phyloP scores from a whole-genome alignment of 1,140 invertebrate genomes.

The Drosophila kohkoa region DNA sequence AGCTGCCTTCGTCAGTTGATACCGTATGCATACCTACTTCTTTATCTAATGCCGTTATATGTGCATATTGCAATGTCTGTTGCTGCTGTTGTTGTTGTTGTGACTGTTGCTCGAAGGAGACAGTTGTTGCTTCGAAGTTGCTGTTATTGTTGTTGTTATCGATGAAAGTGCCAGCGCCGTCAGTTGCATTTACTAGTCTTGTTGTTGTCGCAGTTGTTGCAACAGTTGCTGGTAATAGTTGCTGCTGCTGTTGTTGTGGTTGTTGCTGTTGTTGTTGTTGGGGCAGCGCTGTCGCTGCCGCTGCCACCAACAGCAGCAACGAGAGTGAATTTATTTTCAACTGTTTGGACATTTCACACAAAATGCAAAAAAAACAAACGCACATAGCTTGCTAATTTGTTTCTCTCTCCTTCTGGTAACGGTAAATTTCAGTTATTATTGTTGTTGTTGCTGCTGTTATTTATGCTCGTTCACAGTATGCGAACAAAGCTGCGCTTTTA shows the following conservation, averaged over 20 bases:
- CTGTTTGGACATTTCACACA: slow-evolving; percentile 67
- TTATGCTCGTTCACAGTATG: slow-evolving; percentile 26
- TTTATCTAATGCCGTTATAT: slow-evolving; percentile 81
- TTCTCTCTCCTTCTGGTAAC: slow-evolving; percentile 15
- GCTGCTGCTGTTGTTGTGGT: slow-evolving; percentile 41
- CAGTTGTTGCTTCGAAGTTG: slow-evolving; percentile 34
- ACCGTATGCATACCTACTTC: slow-evolving; percentile 83
- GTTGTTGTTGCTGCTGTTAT: slow-evolving; percentile 22
- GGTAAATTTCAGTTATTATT: slow-evolving; percentile 21
- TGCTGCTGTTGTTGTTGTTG: slow-evolving; percentile 33
- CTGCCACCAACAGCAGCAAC: slow-evolving; percentile 58
- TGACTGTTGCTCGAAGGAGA: slow-evolving; percentile 58
- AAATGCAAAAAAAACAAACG: slow-evolving; percentile 26
- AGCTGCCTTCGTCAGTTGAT: slow-evolving; percentile 34
- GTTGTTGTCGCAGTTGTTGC: slow-evolving; percentile 46
- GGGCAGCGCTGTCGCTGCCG: slow-evolving; percentile 29
- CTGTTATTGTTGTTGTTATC: slow-evolving; percentile 51
- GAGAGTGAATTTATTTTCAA: slow-evolving; percentile 75
- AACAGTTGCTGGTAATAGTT: slow-evolving; percentile 43
- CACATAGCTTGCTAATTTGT: slow-evolving; percentile 48
- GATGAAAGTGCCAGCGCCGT: slow-evolving; percentile 64
- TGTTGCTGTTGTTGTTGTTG: slow-evolving; percentile 41
- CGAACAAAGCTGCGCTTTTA: slow-evolving; percentile 71
- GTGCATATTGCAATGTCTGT: slow-evolving; percentile 63
- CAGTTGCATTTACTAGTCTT: slow-evolving; percentile 62